A percentile compares a stretch with the other conserved stretches of the same genome.
phyloP scores from a whole-genome alignment of 2,113 vertebrate genomes.

The Atherinomorus stipes region DNA sequence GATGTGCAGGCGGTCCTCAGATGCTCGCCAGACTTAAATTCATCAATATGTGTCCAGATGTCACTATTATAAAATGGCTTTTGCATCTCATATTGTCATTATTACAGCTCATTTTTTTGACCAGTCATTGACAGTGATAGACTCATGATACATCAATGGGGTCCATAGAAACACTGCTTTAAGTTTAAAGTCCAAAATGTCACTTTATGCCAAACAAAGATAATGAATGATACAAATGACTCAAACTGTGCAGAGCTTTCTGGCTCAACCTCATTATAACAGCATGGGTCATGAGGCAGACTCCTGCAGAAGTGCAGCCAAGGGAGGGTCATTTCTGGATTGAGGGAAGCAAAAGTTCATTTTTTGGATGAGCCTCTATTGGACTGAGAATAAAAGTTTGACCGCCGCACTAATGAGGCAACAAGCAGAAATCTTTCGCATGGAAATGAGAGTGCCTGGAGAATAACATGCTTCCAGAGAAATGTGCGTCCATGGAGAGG shows the following conservation, averaged over 20 bases:
- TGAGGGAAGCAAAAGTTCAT: conserved; percentile 32
- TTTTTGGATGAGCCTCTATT: conserved; percentile 1
- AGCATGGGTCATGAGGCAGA: conserved; percentile 52
- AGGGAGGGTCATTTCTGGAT: conserved; percentile 34
- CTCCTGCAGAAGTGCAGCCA: conserved; percentile 7
- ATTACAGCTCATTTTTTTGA: not conserved
- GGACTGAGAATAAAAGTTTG: not conserved
- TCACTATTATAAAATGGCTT: not conserved
- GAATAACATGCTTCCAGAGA: not conserved
- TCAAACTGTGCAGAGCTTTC: not conserved
- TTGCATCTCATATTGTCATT: not conserved
- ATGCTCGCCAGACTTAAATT: conserved; percentile 2
- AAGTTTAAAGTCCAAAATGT: not conserved
- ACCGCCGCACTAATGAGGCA: not conserved
- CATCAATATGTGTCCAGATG: not conserved
- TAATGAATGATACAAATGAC: conserved; percentile 3
- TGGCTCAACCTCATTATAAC: conserved; percentile 48
- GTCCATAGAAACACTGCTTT: not conserved
- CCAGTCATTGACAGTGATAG: not conserved
- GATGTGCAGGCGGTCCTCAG: conserved; percentile 34
- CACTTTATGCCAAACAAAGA: not conserved
- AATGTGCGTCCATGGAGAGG: conserved; percentile 12
- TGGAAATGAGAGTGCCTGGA: not conserved
- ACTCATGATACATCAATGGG: not conserved
- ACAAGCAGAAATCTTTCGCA: not conserved